Evolutionary conservation across 2,888 invertebrate genomes (phyloP).

Genomic region (Meta bourneti): DNA sequence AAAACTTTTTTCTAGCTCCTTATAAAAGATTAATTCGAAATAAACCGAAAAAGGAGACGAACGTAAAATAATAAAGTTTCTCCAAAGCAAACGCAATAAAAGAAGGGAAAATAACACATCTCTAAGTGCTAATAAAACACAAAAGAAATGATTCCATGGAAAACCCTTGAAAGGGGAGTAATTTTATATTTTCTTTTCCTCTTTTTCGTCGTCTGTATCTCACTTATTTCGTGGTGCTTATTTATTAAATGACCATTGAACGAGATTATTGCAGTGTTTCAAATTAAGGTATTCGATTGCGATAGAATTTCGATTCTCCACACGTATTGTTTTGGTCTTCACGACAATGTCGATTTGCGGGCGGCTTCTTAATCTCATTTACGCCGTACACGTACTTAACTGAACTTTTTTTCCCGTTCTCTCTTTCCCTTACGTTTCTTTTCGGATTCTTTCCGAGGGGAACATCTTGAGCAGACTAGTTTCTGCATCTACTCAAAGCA

Average conservation of each 20-base stretch:
- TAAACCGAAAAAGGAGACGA: not conserved
- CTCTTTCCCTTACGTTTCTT: not conserved
- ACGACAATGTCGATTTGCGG: not conserved
- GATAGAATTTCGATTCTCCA: not conserved
- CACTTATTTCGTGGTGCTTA: not conserved
- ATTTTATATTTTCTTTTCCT: not conserved
- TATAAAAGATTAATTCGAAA: slow-evolving; percentile 2
- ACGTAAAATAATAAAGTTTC: not conserved
- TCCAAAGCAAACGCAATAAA: slow-evolving; percentile 23
- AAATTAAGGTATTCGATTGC: slow-evolving; percentile 5
- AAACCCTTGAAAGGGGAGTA: not conserved
- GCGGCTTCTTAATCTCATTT: not conserved
- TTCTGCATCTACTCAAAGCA: no score
- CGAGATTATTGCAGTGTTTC: slow-evolving; percentile 9
- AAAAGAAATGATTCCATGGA: not conserved
- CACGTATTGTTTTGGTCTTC: not conserved
- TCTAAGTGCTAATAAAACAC: slow-evolving; percentile 22
- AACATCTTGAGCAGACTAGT: no score
- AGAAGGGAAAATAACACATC: not conserved
- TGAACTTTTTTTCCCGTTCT: not conserved
- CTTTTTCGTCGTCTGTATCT: no score
- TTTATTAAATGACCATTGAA: slow-evolving; percentile 21
- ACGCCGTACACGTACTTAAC: not conserved
- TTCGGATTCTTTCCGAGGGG: not conserved
- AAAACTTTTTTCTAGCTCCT: not conserved